Conservation (phyloP, 2,797 vertebrate genomes). For the Chromobotia macracanthus region DNA sequence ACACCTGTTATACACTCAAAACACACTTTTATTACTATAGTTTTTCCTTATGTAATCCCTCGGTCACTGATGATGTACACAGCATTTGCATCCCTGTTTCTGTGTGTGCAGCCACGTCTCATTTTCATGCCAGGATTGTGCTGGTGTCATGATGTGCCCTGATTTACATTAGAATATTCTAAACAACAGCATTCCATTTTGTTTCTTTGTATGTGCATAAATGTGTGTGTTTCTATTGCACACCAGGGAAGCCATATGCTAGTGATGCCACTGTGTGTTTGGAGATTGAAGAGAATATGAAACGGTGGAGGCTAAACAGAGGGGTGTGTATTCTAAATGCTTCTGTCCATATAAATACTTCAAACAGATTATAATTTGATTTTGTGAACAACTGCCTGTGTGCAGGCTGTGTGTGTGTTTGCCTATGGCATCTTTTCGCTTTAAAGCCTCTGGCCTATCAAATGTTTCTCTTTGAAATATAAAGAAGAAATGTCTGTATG, state of each 20-base stretch:
- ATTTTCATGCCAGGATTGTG: constrained; percentile 31
- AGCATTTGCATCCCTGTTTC: not conserved
- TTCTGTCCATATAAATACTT: constrained; percentile 21
- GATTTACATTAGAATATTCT: constrained; percentile 35
- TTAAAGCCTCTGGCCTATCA: constrained; percentile 9
- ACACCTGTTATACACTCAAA: not conserved
- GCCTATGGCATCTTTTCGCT: not conserved
- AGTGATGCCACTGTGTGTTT: constrained; percentile 8
- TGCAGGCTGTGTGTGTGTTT: not conserved
- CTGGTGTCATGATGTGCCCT: constrained; percentile 22
- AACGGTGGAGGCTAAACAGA: constrained; percentile 22
- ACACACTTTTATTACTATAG: not conserved
- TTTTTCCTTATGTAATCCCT: not conserved
- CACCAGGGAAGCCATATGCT: constrained; percentile 19
- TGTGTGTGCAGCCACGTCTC: not conserved
- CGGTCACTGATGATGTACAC: not conserved
- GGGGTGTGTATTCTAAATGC: constrained; percentile 17
- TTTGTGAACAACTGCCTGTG: not conserved
- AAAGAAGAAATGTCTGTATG: constrained; percentile 5
- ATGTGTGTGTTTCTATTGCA: constrained; percentile 13
- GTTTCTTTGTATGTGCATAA: constrained; percentile 9
- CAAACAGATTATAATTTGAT: constrained; percentile 14
- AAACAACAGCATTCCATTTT: constrained; percentile 7
- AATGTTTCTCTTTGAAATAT: constrained; percentile 18
- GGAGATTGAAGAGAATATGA: constrained; percentile 2